These are phyloP conservation scores for Lepeophtheirus nordmannii DNA, from an alignment of 2,888 invertebrate species.

Conservation along the genomic window DNA sequence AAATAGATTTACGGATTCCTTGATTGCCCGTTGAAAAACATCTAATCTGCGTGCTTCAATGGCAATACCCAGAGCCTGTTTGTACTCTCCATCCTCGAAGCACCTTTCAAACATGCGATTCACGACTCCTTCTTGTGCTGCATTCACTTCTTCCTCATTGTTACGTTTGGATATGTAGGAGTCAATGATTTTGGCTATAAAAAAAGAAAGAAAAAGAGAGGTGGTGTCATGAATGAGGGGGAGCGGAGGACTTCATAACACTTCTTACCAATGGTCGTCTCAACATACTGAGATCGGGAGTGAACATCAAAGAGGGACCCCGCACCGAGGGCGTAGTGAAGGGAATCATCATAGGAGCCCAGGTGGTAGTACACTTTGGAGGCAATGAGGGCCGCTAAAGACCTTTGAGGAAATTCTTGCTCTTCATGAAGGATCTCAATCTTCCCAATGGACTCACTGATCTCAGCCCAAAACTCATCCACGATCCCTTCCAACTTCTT, in stretches of 20 bases:
- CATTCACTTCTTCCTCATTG: conserved; percentile 52
- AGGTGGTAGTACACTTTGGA: conserved; percentile 97
- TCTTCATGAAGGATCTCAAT: conserved; percentile 38
- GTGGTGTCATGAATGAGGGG: background rate
- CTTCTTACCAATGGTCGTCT: conserved; percentile 69
- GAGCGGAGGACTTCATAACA: too few relatives aligned
- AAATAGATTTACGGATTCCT: conserved; percentile 47
- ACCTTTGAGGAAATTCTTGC: conserved; percentile 44
- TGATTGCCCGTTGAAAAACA: conserved; percentile 79
- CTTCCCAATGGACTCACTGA: conserved; percentile 90
- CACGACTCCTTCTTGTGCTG: conserved; percentile 76
- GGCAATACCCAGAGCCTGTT: conserved; percentile 89
- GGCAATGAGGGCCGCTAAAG: conserved; percentile 86
- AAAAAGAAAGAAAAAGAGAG: conserved; percentile 17
- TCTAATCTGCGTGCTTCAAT: conserved; percentile 94
- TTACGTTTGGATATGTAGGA: conserved; percentile 77
- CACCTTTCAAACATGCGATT: conserved; percentile 94
- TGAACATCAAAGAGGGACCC: conserved; percentile 88
- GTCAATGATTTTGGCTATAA: conserved; percentile 81
- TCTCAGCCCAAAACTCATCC: conserved; percentile 97
- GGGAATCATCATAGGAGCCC: conserved; percentile 87
- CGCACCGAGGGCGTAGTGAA: conserved; percentile 92
- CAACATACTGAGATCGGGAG: conserved; percentile 82
- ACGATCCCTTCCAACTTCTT: conserved; percentile 77
- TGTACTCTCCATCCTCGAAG: conserved; percentile 79